Evolutionary conservation across 2,888 invertebrate species (phyloP).

Genomic region (Athalia rosae): DNA sequence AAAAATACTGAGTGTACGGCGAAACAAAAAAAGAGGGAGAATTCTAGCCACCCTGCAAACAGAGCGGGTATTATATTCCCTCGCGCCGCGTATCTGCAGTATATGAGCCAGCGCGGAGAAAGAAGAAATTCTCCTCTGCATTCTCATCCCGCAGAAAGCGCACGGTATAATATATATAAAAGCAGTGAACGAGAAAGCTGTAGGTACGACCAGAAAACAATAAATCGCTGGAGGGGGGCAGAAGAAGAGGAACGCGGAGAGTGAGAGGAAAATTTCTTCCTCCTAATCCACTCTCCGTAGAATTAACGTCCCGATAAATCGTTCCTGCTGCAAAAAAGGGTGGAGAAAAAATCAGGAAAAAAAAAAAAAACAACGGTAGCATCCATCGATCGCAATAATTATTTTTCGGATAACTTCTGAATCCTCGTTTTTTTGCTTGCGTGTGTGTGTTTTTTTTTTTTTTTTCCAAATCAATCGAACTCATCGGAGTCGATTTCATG

Average conservation of each 20-base stretch:
- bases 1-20: background rate
- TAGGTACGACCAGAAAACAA: conserved; percentile 43
- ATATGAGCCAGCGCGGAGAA: background rate
- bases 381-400: too few species aligned
- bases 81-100: background rate
- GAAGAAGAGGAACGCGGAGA: conserved; percentile 35
- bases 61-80: conserved; percentile 22
- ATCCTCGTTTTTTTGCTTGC: too few species aligned
- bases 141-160: too few species aligned
- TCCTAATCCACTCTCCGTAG: conserved; percentile 42
- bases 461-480: too few species aligned
- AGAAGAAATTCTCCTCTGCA: too few species aligned
- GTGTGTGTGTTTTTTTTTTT: too few species aligned
- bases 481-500: background rate
- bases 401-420: too few species aligned
- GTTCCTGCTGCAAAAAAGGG: background rate
- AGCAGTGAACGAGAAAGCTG: conserved; percentile 40
- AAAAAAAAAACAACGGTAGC: background rate
- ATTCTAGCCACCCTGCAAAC: conserved; percentile 40
- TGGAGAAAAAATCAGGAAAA: background rate
- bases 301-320: background rate
- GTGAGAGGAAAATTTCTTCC: conserved; percentile 39
- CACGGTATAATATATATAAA: conserved; percentile 3
- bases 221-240: conserved; percentile 17
- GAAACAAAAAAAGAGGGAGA: conserved; percentile 50